Evolutionary conservation across 1,140 invertebrate species (phyloP), one percentile per base, ranked within the genome.

Genomic region (Drosophila cardini): DNA sequence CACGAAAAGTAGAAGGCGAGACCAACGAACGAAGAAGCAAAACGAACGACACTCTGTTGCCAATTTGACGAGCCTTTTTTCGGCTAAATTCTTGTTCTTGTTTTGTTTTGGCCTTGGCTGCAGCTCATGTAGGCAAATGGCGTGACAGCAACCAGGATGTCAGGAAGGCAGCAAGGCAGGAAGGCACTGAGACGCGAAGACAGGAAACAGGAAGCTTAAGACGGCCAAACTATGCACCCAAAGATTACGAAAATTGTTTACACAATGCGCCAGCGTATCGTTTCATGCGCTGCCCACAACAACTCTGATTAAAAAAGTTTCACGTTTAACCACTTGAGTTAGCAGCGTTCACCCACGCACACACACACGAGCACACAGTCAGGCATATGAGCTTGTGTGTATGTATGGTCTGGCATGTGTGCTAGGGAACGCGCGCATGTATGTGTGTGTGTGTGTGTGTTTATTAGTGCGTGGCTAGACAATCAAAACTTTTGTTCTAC

Each of bases 291-390:
- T 90, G 80, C 65, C 76, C 84, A 57, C 84, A 87, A 83, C 84
- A 87, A 84, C 84, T 90, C 85, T 87, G 89, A 87, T 87, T 87
- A 87, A 89, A 87, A 87, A 87, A 87, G 73, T 87, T 87, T 87
- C 76, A 89, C 84, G 84, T 84, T 87, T 87, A 87, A 87, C 84
- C 84, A 89, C 83, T 87, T 80, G 70, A 89, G 76, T 89, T 80
- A 64, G 76, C 72, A 63, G 11, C 52, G 55, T 32, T 56, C 65
- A 57, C 18, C 32, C 45, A n/a, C 61, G 16, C 60, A 63, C 52
- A 45, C 52, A 63, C 64, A 65, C 75, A 67, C 72, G 61, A 32
- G 63, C 60, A 50, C 15, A 43, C 34, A 13, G 26, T 13, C 45
- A 46, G 10, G 4, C 13, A 65, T 38, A 26, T 26, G 38, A n/a